Conservation (phyloP, 2,888 invertebrate genomes). For the Oasisia sp. region DNA sequence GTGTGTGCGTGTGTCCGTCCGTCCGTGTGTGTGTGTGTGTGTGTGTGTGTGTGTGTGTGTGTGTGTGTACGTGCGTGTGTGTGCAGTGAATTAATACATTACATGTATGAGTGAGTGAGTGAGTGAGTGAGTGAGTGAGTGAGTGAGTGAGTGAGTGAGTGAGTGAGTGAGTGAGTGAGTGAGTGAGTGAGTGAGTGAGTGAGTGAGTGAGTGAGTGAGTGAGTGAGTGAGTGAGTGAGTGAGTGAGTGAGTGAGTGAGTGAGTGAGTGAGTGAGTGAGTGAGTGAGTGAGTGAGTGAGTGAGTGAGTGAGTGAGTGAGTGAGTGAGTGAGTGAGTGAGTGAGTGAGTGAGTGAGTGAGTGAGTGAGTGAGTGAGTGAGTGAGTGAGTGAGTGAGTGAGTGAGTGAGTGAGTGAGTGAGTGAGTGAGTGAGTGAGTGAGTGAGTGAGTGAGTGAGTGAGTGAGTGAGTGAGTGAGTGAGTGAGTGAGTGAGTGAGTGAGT, state of each 20-base stretch:
- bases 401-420: neutral
- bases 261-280: neutral
- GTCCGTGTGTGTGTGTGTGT: too few species aligned
- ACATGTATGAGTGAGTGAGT: neutral
- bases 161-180: neutral
- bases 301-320: neutral
- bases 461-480: neutral
- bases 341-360: too few species aligned
- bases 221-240: neutral
- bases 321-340: neutral
- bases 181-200: neutral
- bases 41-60: neutral
- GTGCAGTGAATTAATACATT: too few species aligned
- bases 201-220: neutral
- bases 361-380: too few species aligned
- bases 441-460: neutral
- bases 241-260: neutral
- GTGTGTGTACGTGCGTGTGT: neutral
- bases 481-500: neutral
- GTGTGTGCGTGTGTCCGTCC: too few species aligned
- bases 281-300: neutral
- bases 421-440: neutral
- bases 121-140: neutral
- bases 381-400: neutral
- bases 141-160: neutral